Evolutionary conservation across 2,113 vertebrate genomes (phyloP).

Genomic region (Cariama cristata): DNA sequence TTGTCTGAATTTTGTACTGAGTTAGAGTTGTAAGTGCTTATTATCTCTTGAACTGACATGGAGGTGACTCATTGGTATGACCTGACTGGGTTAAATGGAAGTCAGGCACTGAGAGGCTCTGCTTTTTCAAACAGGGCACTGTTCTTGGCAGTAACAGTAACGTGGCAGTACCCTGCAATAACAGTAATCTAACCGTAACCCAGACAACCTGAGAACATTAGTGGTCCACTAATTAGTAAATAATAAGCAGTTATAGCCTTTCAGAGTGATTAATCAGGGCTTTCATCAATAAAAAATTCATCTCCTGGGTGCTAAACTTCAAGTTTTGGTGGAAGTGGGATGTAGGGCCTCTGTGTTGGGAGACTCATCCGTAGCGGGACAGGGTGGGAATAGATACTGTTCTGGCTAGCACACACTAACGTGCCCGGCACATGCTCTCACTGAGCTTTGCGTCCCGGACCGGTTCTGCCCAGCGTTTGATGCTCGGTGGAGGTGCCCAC

Average conservation of each 20-base stretch:
- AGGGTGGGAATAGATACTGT: not conserved
- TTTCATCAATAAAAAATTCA: not conserved
- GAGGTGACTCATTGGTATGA: not conserved
- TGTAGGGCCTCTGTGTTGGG: not conserved
- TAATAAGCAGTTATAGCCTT: not conserved
- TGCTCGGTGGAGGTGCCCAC: not conserved
- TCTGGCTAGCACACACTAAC: not conserved
- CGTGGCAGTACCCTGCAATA: not conserved
- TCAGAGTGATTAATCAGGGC: not conserved
- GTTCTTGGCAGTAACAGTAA: not conserved
- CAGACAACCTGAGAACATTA: not conserved
- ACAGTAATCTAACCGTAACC: not conserved
- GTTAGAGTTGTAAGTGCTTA: not conserved
- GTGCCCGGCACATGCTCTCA: not conserved
- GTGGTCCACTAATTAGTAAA: not conserved
- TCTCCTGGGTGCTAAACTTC: not conserved
- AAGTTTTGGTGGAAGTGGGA: not conserved
- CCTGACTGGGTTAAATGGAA: not conserved
- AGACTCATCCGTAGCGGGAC: not conserved
- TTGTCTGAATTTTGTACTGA: not conserved
- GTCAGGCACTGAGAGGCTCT: not conserved
- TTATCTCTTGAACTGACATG: not conserved
- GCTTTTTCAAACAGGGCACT: not conserved
- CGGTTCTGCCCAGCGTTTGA: fast-evolving
- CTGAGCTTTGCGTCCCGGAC: fast-evolving